Evolutionary conservation across 2,797 vertebrate genomes (phyloP), one percentile per base, ranked within the genome.

Genomic region (Gobio occitaniae): DNA sequence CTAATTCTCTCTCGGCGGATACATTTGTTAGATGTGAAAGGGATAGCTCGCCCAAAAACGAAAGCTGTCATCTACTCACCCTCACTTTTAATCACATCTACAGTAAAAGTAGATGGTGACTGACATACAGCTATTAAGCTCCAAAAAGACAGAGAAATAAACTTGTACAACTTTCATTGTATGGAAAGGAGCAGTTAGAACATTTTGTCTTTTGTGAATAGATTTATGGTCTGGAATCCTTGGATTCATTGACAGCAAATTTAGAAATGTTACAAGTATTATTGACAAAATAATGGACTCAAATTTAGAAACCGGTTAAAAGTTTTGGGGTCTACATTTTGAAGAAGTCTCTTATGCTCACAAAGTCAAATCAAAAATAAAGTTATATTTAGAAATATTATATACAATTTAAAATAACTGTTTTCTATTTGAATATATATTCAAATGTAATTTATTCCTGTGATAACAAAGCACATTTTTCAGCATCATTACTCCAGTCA

Each of bases 1-100:
- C 36, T 44, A 65, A 65, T 32, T 86, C 76, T 56, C 25, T 16
- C 50, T 70, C 71, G 25, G 66, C 4, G 2, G 76, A 25, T 75
- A 7, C 0, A 63, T 32, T 65, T 32, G 13, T 16, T 32, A 32
- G 15, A 21, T 1, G 3, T 63, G 25, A 12, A 63, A 36, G 13
- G 29, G 61, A 50, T 48, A 13, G 41, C 25, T 21, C 36, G 25
- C 17, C 1, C 7, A 41, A 25, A 61, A 59, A 44, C 0, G 0
- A 47, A 47, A 32, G 17, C 6, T n/a, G 44, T 36, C 44, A 52
- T 50, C 9, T 19, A 36, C 74, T 41, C 74, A 76, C 6, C 32
- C 74, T 76, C 52, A 9, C 19, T 8, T 38, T 56, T 44, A 44
- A 44, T 44, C 38, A 38, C 38, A 38, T 38, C 41, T 41, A 10